phyloP scores from a whole-genome alignment of 2,888 invertebrate genomes.

The Ganaspis brasiliensis region DNA sequence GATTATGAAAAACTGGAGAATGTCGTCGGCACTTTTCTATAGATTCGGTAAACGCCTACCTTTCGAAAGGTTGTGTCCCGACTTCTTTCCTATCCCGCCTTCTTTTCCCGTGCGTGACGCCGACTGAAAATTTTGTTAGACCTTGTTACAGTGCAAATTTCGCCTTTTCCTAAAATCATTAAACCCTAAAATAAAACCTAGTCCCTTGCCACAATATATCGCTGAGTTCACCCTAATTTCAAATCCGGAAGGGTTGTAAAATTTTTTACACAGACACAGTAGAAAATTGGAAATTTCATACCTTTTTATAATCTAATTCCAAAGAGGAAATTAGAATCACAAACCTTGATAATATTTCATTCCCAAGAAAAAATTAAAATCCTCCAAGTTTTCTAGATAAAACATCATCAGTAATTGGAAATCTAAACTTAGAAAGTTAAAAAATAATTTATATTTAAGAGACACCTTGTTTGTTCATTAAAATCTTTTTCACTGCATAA shows the following conservation, averaged over 20 bases:
- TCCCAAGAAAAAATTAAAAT: no score
- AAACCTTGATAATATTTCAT: no score
- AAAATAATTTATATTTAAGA: no score
- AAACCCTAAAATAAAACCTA: neutral
- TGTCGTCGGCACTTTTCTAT: slow-evolving; percentile 30
- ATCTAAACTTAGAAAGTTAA: no score
- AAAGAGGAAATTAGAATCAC: neutral
- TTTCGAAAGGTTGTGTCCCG: neutral
- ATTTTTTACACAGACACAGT: no score
- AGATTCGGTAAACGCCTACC: slow-evolving; percentile 26
- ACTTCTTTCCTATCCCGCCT: slow-evolving; percentile 4
- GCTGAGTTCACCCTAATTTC: slow-evolving; percentile 7
- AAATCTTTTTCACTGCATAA: no score
- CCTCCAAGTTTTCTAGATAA: no score
- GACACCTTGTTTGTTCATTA: no score
- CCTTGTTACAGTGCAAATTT: slow-evolving; percentile 39
- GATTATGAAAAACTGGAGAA: slow-evolving; percentile 23
- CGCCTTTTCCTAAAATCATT: slow-evolving; percentile 5
- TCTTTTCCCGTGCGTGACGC: slow-evolving; percentile 1
- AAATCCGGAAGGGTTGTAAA: neutral
- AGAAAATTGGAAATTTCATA: slow-evolving; percentile 6
- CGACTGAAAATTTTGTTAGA: slow-evolving; percentile 29
- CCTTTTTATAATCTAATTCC: neutral
- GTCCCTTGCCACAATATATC: neutral
- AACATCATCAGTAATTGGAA: no score